Evolutionary conservation across 92 coral and sea anemone genomes (phyloP).

Genomic region (Scolanthus callimorphus): DNA sequence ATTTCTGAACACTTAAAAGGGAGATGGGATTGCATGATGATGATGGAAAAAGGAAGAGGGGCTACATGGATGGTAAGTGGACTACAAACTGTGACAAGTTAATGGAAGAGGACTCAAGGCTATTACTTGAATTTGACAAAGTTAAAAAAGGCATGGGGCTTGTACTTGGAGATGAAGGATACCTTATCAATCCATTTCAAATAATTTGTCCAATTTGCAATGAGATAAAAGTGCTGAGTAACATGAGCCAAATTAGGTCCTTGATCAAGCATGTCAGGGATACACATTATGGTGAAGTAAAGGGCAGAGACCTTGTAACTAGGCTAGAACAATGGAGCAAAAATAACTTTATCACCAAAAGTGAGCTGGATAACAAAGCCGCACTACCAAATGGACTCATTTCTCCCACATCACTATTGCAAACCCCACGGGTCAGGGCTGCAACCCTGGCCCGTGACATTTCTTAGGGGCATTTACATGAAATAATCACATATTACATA

Average conservation of each 20-base stretch:
- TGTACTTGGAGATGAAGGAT: slow-evolving; percentile 25
- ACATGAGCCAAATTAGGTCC: slow-evolving; percentile 27
- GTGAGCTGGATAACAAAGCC: slow-evolving; percentile 26
- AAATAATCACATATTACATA: background rate
- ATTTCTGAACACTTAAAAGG: slow-evolving; percentile 32
- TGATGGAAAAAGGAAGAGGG: slow-evolving; percentile 26
- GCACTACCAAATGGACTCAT: slow-evolving; percentile 27
- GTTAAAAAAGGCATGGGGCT: slow-evolving; percentile 22
- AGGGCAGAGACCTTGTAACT: slow-evolving; percentile 3
- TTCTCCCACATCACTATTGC: slow-evolving; percentile 6
- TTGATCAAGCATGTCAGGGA: slow-evolving; percentile 41
- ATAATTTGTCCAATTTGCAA: slow-evolving; percentile 39
- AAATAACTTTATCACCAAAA: slow-evolving; percentile 43
- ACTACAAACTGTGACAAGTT: slow-evolving; percentile 26
- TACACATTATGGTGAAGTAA: slow-evolving; percentile 11
- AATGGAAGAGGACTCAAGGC: slow-evolving; percentile 38
- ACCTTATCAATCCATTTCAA: slow-evolving; percentile 45
- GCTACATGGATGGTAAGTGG: slow-evolving; percentile 51
- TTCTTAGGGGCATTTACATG: slow-evolving; percentile 62
- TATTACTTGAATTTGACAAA: slow-evolving; percentile 52
- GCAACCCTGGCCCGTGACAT: slow-evolving; percentile 77
- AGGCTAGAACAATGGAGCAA: slow-evolving; percentile 39
- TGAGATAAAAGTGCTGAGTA: slow-evolving; percentile 27
- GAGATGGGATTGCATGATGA: slow-evolving; percentile 59
- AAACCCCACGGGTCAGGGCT: slow-evolving; percentile 62